Evolutionary conservation across 2,797 vertebrate genomes (phyloP).

Genomic region (Synanceia verrucosa): DNA sequence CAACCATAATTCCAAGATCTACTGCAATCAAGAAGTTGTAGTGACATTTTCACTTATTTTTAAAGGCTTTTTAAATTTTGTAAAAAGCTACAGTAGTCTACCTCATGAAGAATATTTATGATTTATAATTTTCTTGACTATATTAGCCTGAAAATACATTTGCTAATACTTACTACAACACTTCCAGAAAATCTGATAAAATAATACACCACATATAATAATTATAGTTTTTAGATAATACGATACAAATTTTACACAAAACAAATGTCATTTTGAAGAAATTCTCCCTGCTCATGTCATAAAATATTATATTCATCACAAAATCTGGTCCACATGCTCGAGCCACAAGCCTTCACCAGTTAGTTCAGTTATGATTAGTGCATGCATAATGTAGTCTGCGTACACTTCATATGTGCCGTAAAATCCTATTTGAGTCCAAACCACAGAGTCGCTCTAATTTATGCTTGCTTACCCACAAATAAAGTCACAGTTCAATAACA

Average conservation of each 20-base stretch:
- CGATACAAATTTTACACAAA: neutral
- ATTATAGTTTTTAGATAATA: neutral
- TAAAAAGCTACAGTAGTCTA: neutral
- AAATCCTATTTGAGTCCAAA: neutral
- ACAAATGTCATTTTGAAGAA: neutral
- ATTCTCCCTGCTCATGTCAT: neutral
- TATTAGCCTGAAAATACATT: neutral
- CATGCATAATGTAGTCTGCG: neutral
- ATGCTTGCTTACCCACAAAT: constrained; percentile 11
- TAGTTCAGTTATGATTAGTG: neutral
- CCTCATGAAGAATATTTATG: neutral
- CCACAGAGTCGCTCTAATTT: constrained; percentile 9
- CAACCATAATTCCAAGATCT: neutral
- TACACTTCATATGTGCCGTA: neutral
- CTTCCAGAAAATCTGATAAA: neutral
- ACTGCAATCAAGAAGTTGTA: no score
- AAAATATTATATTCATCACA: neutral
- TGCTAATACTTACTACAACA: neutral
- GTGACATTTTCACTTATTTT: neutral
- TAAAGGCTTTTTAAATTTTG: constrained; percentile 1
- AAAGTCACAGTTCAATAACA: neutral
- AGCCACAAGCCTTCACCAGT: neutral
- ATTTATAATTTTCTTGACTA: neutral
- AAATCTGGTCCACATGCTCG: constrained; percentile 5
- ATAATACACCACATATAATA: neutral